Conservation (phyloP, 1,140 invertebrate species). For the Drosophila quadrilineata region DNA sequence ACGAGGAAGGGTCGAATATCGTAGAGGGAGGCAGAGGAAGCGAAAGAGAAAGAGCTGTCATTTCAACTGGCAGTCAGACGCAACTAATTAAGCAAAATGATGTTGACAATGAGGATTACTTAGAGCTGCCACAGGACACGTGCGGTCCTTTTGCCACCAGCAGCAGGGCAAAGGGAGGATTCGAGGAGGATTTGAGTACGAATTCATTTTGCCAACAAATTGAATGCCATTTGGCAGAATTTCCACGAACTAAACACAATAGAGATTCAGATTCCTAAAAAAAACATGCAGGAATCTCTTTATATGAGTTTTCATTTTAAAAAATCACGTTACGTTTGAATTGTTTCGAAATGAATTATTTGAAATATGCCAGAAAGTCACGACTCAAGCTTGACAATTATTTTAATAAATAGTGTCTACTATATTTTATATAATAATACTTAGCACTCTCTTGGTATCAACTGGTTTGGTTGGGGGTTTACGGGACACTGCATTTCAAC, state of each 20-base stretch:
- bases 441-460: neutral
- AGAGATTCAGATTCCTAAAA: neutral
- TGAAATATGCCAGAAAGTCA: neutral
- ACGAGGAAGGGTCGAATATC: neutral
- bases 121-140: conserved; percentile 5
- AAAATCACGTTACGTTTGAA: conserved; percentile 24
- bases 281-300: neutral
- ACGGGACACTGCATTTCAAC: neutral
- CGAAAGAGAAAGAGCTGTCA: conserved; percentile 25
- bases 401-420: neutral
- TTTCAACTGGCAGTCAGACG: conserved; percentile 18
- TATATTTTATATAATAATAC: neutral
- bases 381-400: neutral
- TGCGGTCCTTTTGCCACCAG: conserved; percentile 16
- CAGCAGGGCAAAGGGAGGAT: neutral
- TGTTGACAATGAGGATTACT: conserved; percentile 29
- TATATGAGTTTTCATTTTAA: neutral
- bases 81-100: conserved; percentile 47
- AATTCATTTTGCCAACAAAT: conserved; percentile 34
- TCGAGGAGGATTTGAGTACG: too few species aligned
- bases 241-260: conserved; percentile 29
- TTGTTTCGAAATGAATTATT: conserved; percentile 1
- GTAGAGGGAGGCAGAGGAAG: conserved; percentile 7
- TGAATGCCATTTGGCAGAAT: conserved; percentile 38
- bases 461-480: neutral